A percentile compares a stretch with the other conserved stretches of the same genome.
Conservation (phyloP, 92 coral and sea anemone genomes). For the Siderastrea siderea region DNA sequence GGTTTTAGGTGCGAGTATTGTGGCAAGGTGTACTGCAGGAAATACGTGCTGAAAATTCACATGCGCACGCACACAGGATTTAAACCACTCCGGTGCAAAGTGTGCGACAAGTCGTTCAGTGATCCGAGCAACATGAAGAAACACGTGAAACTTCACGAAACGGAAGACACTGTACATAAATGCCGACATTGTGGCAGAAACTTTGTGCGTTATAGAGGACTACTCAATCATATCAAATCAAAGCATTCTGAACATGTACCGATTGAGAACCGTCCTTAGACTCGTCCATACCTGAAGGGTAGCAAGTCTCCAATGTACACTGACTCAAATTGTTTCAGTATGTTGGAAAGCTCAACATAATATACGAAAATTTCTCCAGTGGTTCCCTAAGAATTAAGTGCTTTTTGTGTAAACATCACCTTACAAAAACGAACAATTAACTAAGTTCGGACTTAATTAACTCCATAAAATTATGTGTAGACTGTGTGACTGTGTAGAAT, state of each 20-base stretch:
- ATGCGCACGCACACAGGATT: conserved; percentile 99
- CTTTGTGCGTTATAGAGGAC: conserved; percentile 90
- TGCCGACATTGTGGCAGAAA: conserved; percentile 95
- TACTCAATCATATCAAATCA: conserved; percentile 88
- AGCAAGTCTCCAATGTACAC: too few species aligned
- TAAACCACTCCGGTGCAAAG: conserved; percentile 97
- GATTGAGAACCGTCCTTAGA: background rate
- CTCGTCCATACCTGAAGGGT: too few species aligned
- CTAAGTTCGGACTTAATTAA: background rate
- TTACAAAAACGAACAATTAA: too few species aligned
- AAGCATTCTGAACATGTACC: conserved; percentile 72
- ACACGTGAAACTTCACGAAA: conserved; percentile 95
- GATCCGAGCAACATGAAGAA: conserved; percentile 99
- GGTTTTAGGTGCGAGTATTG: conserved; percentile 98
- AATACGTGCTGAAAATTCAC: conserved; percentile 97
- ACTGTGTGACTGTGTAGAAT: too few species aligned
- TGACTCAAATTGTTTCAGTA: too few species aligned
- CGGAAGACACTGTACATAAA: conserved; percentile 93
- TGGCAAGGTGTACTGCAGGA: conserved; percentile 97
- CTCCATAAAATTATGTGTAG: background rate
- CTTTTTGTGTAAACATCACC: too few species aligned
- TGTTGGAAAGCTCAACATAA: too few species aligned
- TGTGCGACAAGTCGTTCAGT: conserved; percentile 98
- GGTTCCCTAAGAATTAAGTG: too few species aligned
- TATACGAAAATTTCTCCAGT: too few species aligned